Evolutionary conservation across 2,888 invertebrate species (phyloP), one percentile per base, ranked within the genome.

Genomic region (Mycalesis mineus): DNA sequence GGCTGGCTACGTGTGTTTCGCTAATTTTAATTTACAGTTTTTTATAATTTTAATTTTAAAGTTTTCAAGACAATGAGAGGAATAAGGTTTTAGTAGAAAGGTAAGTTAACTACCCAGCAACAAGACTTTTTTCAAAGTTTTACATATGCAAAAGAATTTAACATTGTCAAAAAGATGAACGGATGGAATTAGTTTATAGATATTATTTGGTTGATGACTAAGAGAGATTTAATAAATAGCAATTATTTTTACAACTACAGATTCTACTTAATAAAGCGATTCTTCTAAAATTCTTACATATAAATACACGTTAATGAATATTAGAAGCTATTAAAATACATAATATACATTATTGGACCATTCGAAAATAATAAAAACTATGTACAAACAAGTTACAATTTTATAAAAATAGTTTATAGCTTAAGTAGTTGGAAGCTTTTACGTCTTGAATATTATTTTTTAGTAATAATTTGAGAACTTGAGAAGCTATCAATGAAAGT

Each of bases 321-420:
- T 29, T 47, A 47, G 11, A 47, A 33, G 33, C 31, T 47, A 47
- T 39, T 39, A 13, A 37, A 39, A 49, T 51, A 45, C 41, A 14
- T 14, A 15, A 40, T 51, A 41, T 58, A 58, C 48, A 54, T 31
- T 59, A 59, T 62, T 62, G 62, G 62, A 62, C 62, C 62, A 48
- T 57, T 57, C 47, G 14, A 57, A 62, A 57, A 41, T 48, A 56
- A 49, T 36, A 51, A 29, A 50, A 40, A 39, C 36, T 47, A 41
- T 57, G 39, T 50, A 60, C 44, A 47, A 40, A 60, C 44, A 47
- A 40, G 6, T 49, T 51, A 11, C 31, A 22, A 15, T 31, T 33
- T 33, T 41, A 48, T 28, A 45, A 54, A 58, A 42, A 57, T 45
- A 39, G 29, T 51, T 57, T 45, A 13, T 42, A 31, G 22, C 17